phyloP scores from a whole-genome alignment of 2,888 invertebrate species.

The Chrysotoxum bicinctum region DNA sequence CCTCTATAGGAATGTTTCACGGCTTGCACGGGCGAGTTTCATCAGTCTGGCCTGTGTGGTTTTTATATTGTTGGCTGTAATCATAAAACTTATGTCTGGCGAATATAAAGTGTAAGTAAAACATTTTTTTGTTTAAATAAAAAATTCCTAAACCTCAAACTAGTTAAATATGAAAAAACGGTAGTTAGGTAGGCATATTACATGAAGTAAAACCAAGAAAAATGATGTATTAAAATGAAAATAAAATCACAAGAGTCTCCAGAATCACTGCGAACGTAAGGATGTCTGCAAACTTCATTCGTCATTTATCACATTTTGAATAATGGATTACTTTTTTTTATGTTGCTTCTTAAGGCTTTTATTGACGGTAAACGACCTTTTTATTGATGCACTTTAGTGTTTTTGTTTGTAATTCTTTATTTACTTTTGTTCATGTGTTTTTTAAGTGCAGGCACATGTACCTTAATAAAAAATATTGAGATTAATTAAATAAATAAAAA shows the following conservation, averaged over 20 bases:
- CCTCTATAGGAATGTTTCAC: slow-evolving; percentile 88
- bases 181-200: not conserved
- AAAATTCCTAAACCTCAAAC: not conserved
- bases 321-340: not conserved
- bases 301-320: not conserved
- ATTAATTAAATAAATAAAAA: no score
- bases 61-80: slow-evolving; percentile 87
- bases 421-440: not conserved
- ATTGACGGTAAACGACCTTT: slow-evolving; percentile 17
- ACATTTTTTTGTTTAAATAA: not conserved
- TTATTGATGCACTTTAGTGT: not conserved
- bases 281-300: not conserved
- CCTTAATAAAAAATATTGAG: no score
- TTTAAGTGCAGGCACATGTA: no score
- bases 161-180: not conserved
- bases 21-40: slow-evolving; percentile 81
- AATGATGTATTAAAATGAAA: not conserved
- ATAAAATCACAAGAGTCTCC: not conserved
- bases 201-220: not conserved
- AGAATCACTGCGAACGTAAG: no score
- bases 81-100: slow-evolving; percentile 81
- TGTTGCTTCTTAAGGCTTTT: not conserved
- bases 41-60: slow-evolving; percentile 86
- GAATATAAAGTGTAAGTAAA: slow-evolving; percentile 85
- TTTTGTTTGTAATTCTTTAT: not conserved